Evolutionary conservation across 1,140 invertebrate species (phyloP).

Genomic region (Tigriopus japonicus): DNA sequence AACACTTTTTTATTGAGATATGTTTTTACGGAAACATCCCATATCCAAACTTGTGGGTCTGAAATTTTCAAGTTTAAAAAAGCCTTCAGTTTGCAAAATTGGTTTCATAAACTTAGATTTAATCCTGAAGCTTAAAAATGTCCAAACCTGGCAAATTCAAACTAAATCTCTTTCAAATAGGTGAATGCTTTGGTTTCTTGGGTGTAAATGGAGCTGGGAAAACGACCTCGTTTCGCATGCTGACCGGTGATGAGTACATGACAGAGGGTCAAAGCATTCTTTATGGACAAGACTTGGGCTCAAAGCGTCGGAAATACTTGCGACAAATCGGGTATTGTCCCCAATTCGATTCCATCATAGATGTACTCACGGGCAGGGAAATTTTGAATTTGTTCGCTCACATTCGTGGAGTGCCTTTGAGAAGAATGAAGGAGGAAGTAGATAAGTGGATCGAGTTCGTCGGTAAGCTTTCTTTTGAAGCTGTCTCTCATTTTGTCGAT

Average conservation of each 20-base stretch:
- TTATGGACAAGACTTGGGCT: slow-evolving; percentile 18
- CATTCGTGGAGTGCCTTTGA: slow-evolving; percentile 28
- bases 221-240: slow-evolving; percentile 57
- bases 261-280: slow-evolving; percentile 19
- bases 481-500: no score
- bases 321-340: slow-evolving; percentile 48
- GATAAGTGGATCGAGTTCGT: background rate
- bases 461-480: no score
- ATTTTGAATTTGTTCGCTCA: slow-evolving; percentile 34
- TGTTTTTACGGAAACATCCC: no score
- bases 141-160: no score
- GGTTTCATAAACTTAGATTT: no score
- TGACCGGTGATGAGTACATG: slow-evolving; percentile 16
- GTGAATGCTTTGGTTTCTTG: slow-evolving; percentile 60
- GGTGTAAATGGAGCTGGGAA: slow-evolving; percentile 75
- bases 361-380: slow-evolving; percentile 39
- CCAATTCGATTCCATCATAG: slow-evolving; percentile 57
- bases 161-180: no score
- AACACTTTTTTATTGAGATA: no score
- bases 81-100: no score
- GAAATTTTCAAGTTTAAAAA: no score
- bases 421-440: background rate
- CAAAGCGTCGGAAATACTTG: slow-evolving; percentile 16
- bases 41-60: no score
- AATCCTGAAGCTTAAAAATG: no score